Evolutionary conservation across 2,797 vertebrate species (phyloP).

Genomic region (Mus minutoides): DNA sequence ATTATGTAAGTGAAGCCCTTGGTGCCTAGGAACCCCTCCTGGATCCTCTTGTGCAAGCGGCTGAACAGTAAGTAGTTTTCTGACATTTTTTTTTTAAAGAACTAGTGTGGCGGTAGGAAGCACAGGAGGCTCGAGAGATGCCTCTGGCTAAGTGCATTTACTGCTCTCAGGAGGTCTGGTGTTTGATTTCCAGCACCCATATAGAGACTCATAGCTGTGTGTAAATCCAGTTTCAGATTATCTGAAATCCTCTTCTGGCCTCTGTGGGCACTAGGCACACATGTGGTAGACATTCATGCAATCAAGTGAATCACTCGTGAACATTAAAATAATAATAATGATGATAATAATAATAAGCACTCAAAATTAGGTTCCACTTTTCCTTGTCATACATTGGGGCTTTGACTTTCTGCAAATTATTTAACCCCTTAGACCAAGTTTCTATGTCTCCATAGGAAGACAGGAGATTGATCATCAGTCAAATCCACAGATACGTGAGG

Average conservation of each 20-base stretch:
- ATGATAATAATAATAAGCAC: neutral
- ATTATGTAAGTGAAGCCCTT: neutral
- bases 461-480: neutral
- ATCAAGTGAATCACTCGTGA: neutral
- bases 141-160: no score
- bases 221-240: neutral
- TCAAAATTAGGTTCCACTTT: neutral
- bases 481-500: neutral
- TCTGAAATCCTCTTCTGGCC: neutral
- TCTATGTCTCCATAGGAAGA: neutral
- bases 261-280: neutral
- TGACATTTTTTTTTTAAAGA: neutral
- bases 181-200: neutral
- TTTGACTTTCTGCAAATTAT: constrained; percentile 10
- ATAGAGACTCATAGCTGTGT: neutral
- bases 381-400: neutral
- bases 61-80: neutral
- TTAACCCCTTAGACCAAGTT: neutral
- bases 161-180: neutral
- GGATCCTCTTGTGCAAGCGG: neutral
- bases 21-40: neutral
- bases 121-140: neutral
- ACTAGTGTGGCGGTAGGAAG: neutral
- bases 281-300: neutral
- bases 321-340: neutral